Base-by-base conservation (phyloP, 2,113 vertebrate species). In the Cyprichromis sp. region DNA sequence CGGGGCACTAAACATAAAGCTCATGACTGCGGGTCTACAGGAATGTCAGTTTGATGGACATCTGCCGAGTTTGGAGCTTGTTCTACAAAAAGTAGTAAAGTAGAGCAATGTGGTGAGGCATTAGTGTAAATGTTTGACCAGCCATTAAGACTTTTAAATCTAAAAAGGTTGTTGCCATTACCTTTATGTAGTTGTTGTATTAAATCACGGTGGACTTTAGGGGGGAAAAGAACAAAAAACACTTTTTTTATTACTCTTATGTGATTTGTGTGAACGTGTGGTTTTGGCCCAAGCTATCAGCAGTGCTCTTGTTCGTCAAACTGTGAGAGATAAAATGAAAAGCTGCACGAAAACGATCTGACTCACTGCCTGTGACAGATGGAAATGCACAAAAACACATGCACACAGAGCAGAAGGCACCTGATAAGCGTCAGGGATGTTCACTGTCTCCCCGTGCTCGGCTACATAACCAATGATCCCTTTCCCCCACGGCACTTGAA, bases 401-500 rank as follows among this genome's bases (percentile, higher is more conserved):
- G 84, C 82, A 87, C 36, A 76, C 83, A 89, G 57, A 91, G 31
- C 79, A 87, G 76, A 87, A 81, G 95, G 95, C 98, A 99, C 99
- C 98, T 99, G 98, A 94, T 99, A 99, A 50, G 98, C 98, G 93
- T 99, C 98, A 57, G 98, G 97, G 83, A 99, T 98, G 96, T 99
- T 99, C 93, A 99, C 98, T 0, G 98, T 99, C 95, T 99, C 97
- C 83, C 99, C 99, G 71, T 99, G 98, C 81, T 99, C 98, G 13
- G 98, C 98, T 85, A 99, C 99, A 87, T 99, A 99, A 92, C 99
- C 98, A 92, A 99, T 98, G 94, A 99, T 99, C 5, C 99, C 98
- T 95, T 99, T 99, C 42, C 98, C 99, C 99, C 99, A 99, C 17
- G 98, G 98, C 92, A 99, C 98, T 94, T 99, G 99, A 86, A 99